Percentiles rank a stretch among this genome's conserved stretches.
Conservation (phyloP, 2,888 invertebrate species). For the Tholera decimalis region DNA sequence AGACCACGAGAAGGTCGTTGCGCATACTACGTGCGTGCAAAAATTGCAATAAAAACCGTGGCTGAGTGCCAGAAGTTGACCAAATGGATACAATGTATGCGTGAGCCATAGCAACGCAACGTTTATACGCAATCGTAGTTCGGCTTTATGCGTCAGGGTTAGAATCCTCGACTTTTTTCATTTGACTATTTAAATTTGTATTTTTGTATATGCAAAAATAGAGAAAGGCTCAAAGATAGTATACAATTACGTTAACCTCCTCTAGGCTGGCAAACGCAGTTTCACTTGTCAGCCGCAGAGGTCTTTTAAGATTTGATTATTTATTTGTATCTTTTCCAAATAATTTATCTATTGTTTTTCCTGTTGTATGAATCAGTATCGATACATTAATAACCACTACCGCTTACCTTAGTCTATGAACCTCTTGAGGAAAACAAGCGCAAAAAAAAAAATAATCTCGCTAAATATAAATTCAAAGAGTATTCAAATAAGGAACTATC, state of each 20-base stretch:
- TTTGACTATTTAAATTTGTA: no score
- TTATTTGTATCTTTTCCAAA: neutral
- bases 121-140: slow-evolving; percentile 9
- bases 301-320: neutral
- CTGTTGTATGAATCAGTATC: slow-evolving; percentile 7
- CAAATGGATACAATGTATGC: slow-evolving; percentile 27
- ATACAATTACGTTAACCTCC: neutral
- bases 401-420: neutral
- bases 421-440: slow-evolving; percentile 22
- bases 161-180: no score
- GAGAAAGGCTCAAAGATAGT: neutral
- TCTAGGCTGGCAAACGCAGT: neutral
- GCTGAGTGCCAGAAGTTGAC: slow-evolving; percentile 49
- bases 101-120: slow-evolving; percentile 27
- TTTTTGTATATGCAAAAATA: neutral
- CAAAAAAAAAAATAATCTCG: slow-evolving; percentile 46
- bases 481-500: slow-evolving; percentile 53
- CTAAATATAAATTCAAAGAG: slow-evolving; percentile 42
- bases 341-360: slow-evolving; percentile 11
- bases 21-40: slow-evolving; percentile 50
- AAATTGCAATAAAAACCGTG: slow-evolving; percentile 51
- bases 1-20: slow-evolving; percentile 54
- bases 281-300: neutral
- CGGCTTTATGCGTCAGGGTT: no score
- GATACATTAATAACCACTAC: neutral